Base-by-base conservation (phyloP, 2,113 vertebrate species). In the Proteles cristata region DNA sequence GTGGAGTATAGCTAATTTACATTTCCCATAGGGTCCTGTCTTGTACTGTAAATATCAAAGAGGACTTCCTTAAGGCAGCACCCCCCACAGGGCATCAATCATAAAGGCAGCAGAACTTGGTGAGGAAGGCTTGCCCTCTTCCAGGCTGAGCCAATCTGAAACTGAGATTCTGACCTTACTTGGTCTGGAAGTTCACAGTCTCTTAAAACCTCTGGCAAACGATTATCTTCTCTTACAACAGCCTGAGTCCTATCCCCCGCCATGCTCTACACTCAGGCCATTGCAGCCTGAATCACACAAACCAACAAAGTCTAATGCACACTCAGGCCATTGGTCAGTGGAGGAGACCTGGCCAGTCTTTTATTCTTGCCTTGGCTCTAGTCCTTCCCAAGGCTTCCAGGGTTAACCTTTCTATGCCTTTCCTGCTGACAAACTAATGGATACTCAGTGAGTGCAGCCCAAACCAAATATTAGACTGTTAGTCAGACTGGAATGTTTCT, bases 391-490 rank as follows among this genome's bases (percentile, higher is more conserved):
- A 61, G 45, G 16, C 11, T 65, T 43, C 35, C 53, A 76, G 11
- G 8, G 10, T 33, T 63, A 55, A 55, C 3, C n/a, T 66, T 23
- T 66, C 71, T 43, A 9, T 45, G n/a, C 25, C 68, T 45, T 28
- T 74, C 4, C 55, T 71, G 55, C 74, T 48, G 26, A n/a, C 33
- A 4, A 71, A 71, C 5, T 33, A 28, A 73, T 25, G 82, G 68
- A 9, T 35, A 21, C 21, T 28, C n/a, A 4, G 39, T 0, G 17
- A 73, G 8, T 45, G 68, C 28, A 61, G 68, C 50, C 88, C 88
- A 94, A 96, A 95, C 74, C 84, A 97, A 96, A 84, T 83, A 92
- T 92, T 96, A 87, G 74, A 94, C 33, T n/a, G 8, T 82, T 95
- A 76, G 83, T 96, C 90, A 86, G 84, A 26, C 80, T 76, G 96